Conservation (phyloP, 2,888 invertebrate species). For the Tetragnatha montana region DNA sequence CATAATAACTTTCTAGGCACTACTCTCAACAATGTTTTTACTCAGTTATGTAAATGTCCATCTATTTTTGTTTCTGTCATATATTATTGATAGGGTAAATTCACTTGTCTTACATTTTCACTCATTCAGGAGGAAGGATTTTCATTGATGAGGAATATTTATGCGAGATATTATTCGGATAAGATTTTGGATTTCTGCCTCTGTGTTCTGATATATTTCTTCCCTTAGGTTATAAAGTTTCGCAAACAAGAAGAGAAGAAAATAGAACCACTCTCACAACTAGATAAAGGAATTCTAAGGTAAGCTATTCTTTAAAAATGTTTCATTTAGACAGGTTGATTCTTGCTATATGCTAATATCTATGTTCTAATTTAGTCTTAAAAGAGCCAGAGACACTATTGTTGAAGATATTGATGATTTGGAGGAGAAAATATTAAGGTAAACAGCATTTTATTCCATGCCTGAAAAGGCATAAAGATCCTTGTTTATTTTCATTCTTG, state of each 20-base stretch:
- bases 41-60: too few relatives aligned
- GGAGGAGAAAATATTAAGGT: constrained; percentile 54
- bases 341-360: not conserved
- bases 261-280: constrained; percentile 44
- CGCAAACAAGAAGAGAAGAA: constrained; percentile 40
- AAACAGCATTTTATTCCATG: not conserved
- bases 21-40: too few relatives aligned
- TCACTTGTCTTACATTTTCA: too few relatives aligned
- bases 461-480: too few relatives aligned
- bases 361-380: constrained; percentile 44
- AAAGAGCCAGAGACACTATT: constrained; percentile 46
- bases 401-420: constrained; percentile 46
- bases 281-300: constrained; percentile 59
- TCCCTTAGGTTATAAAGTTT: constrained; percentile 57
- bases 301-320: not conserved
- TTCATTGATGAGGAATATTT: too few relatives aligned
- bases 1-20: too few relatives aligned
- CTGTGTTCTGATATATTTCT: not conserved
- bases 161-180: not conserved
- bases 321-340: not conserved
- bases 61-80: too few relatives aligned
- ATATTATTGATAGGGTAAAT: too few relatives aligned
- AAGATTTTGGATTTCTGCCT: not conserved
- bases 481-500: too few relatives aligned
- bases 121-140: too few relatives aligned